These are phyloP conservation scores for Mustela lutreola DNA, from an alignment of 2,113 vertebrate genomes.

Conservation along the genomic window DNA sequence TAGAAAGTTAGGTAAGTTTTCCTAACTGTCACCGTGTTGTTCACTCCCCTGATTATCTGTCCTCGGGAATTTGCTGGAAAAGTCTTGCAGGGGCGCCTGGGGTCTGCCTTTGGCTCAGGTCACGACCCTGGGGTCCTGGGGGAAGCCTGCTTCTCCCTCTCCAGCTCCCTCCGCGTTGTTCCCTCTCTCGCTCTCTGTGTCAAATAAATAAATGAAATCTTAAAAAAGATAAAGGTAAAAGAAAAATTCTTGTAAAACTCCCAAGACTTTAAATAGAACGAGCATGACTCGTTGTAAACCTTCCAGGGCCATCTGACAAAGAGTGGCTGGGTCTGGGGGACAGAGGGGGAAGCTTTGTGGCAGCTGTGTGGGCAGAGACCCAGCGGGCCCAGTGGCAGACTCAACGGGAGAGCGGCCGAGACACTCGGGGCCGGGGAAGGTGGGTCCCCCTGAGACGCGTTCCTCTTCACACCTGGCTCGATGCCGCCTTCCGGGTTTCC, in stretches of 20 bases:
- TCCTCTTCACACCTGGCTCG: background rate
- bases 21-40: background rate
- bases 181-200: too few relatives aligned
- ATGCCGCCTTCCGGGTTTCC: background rate
- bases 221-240: too few relatives aligned
- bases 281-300: background rate
- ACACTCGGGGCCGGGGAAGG: background rate
- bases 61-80: background rate
- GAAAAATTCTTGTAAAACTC: background rate
- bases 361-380: background rate
- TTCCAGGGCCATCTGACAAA: too few relatives aligned
- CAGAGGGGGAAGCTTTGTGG: background rate
- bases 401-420: background rate
- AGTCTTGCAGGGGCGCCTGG: background rate
- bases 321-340: accelerated
- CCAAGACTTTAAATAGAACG: background rate
- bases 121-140: too few relatives aligned
- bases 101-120: too few relatives aligned
- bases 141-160: too few relatives aligned
- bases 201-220: too few relatives aligned
- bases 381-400: background rate
- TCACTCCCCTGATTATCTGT: background rate
- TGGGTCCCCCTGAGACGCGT: background rate
- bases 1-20: background rate
- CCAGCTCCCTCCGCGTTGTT: too few relatives aligned